These are phyloP conservation scores for Digitonthophagus gazella DNA, from an alignment of 2,888 invertebrate genomes.

Conservation along the genomic window DNA sequence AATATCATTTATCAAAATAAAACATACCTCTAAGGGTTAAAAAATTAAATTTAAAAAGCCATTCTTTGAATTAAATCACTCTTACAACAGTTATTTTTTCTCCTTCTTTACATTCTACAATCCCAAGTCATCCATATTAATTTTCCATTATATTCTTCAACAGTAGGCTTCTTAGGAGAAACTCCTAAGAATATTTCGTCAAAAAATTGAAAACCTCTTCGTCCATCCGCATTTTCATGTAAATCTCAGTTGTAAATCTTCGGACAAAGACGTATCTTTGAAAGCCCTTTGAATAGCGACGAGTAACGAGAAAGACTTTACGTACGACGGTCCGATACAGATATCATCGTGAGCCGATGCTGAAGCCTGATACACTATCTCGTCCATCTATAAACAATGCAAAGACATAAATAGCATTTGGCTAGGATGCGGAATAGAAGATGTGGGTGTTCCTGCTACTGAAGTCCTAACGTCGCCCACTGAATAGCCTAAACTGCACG, in stretches of 20 bases:
- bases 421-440: conserved; percentile 8
- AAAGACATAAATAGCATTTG: conserved; percentile 34
- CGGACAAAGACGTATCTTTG: neutral
- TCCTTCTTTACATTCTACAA: neutral
- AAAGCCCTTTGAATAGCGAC: neutral
- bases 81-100: neutral
- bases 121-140: neutral
- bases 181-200: neutral
- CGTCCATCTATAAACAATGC: conserved; percentile 34
- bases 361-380: neutral
- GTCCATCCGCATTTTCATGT: conserved; percentile 1
- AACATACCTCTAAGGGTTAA: too few species aligned
- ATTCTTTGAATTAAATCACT: too few species aligned
- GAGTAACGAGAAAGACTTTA: neutral
- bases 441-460: conserved; percentile 7
- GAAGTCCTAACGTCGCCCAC: conserved; percentile 3
- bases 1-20: too few species aligned
- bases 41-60: too few species aligned
- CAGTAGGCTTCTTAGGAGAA: neutral
- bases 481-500: conserved; percentile 1
- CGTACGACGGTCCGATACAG: conserved; percentile 16
- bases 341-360: conserved; percentile 20
- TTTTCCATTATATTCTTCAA: neutral
- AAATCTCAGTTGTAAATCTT: neutral
- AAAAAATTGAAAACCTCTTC: neutral